These are phyloP conservation scores for Drosophila helvetica DNA, from an alignment of 2,888 invertebrate genomes.

Conservation along the genomic window DNA sequence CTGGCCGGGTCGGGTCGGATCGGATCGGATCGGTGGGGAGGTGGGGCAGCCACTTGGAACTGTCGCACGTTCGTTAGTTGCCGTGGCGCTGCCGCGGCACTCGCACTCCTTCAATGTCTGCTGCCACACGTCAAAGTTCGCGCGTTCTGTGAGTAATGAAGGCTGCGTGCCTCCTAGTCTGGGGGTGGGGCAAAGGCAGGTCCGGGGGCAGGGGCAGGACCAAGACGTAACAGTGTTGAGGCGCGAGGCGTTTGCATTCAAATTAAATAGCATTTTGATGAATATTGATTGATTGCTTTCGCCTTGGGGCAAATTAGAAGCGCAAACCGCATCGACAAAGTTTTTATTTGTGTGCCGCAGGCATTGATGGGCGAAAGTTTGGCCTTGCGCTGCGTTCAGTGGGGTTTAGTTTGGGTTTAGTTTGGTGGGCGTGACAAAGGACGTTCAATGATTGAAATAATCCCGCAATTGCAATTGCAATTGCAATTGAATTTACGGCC, in stretches of 20 bases:
- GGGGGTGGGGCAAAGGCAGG: neutral
- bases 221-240: conserved; percentile 37
- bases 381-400: conserved; percentile 20
- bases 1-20: neutral
- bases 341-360: conserved; percentile 39
- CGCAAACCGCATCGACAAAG: conserved; percentile 48
- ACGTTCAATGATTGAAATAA: conserved; percentile 2
- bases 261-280: conserved; percentile 78
- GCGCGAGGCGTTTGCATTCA: conserved; percentile 61
- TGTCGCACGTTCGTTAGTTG: conserved; percentile 63
- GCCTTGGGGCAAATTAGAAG: conserved; percentile 55
- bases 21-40: neutral
- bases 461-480: too few species aligned
- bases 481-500: conserved; percentile 24
- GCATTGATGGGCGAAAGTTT: conserved; percentile 31
- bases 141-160: conserved; percentile 61
- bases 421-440: neutral
- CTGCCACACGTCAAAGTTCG: conserved; percentile 65
- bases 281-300: conserved; percentile 77
- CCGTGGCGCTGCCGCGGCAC: conserved; percentile 18
- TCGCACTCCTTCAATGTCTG: conserved; percentile 32
- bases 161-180: conserved; percentile 39
- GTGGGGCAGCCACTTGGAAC: conserved; percentile 5
- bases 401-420: conserved; percentile 4
- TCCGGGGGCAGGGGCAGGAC: neutral